Evolutionary conservation across 2,888 invertebrate genomes (phyloP), one percentile per base, ranked within the genome.

Genomic region (Adelphocoris suturalis): DNA sequence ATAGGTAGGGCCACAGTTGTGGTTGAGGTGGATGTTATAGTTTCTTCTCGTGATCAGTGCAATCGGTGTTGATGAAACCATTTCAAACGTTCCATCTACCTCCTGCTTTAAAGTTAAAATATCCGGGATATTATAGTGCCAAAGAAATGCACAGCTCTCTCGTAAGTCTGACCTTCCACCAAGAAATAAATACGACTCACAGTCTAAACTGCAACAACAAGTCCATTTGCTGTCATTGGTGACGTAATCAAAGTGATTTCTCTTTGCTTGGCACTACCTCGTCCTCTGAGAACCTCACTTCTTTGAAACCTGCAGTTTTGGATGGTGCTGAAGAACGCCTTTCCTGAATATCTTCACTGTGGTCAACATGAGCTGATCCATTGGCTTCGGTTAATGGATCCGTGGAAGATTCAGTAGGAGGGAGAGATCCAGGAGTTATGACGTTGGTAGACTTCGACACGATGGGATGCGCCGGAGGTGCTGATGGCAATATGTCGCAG

Each of bases 221-320:
- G 52, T 82, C 52, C 52, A 82, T 27, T 23, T 23, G 48, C 23
- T 52, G 47, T 52, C 27, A 19, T 48, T 82, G 52, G 13, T 52
- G 47, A 5, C n/a, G 52, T 13, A 55, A 85, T 85, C 85, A 85
- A 57, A 88, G 88, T 7, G 52, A 28, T 28, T 88, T 88, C 28
- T 88, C 88, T 37, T 78, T 76, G 46, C 88, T 88, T 0, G 88
- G 52, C 37, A 88, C 52, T 23, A 78, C 88, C 0, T 68, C 88
- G 19, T 88, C 78, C 11, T 68, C 68, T 23, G 68, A 68, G 23
- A 68, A 68, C 68, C 68, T 68, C 68, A 68, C 68, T 23, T 68
- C 68, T 27, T 68, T 68, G 68, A 68, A 68, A 27, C 68, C 68
- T 27, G 13, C 68, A 23, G 68, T 0, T 19, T 23, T 23, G 23